Conservation (phyloP, 2,113 vertebrate genomes). For the Colistium nudipinnis region DNA sequence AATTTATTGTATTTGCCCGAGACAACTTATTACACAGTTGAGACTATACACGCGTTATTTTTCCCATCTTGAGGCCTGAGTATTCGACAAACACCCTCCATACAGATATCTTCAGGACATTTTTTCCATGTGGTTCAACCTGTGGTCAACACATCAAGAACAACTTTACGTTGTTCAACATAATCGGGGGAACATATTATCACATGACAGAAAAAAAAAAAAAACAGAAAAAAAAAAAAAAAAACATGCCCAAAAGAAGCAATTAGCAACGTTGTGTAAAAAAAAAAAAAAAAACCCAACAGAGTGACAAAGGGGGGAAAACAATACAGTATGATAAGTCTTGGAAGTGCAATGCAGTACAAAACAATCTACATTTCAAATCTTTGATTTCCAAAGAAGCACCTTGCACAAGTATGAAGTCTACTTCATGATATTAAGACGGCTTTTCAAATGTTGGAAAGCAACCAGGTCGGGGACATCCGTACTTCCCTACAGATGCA, state of each 20-base stretch:
- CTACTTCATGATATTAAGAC: slow-evolving; percentile 65
- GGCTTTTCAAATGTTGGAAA: slow-evolving; percentile 60
- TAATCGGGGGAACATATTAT: slow-evolving; percentile 44
- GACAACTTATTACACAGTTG: slow-evolving; percentile 66
- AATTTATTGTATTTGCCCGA: slow-evolving; percentile 73
- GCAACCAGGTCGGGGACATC: slow-evolving; percentile 48
- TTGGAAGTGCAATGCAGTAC: slow-evolving; percentile 63
- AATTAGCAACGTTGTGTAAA: slow-evolving; percentile 32
- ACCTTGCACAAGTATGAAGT: slow-evolving; percentile 61
- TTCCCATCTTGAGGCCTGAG: slow-evolving; percentile 70
- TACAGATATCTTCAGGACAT: slow-evolving; percentile 39
- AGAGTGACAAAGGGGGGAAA: slow-evolving; percentile 16
- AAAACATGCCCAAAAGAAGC: slow-evolving; percentile 35
- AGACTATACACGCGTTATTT: slow-evolving; percentile 73
- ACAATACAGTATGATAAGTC: slow-evolving; percentile 42
- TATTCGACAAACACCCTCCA: slow-evolving; percentile 56
- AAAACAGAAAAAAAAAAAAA: background rate
- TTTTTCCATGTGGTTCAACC: slow-evolving; percentile 48
- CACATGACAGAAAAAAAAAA: slow-evolving; percentile 13
- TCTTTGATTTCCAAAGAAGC: slow-evolving; percentile 59
- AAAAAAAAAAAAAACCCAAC: slow-evolving; percentile 38
- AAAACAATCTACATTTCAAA: slow-evolving; percentile 65
- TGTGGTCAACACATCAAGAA: slow-evolving; percentile 47
- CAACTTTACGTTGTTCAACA: slow-evolving; percentile 30
- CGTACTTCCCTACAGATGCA: slow-evolving; percentile 45